Base-by-base conservation (phyloP, 2,797 vertebrate genomes). In the Lithobates sylvaticus region DNA sequence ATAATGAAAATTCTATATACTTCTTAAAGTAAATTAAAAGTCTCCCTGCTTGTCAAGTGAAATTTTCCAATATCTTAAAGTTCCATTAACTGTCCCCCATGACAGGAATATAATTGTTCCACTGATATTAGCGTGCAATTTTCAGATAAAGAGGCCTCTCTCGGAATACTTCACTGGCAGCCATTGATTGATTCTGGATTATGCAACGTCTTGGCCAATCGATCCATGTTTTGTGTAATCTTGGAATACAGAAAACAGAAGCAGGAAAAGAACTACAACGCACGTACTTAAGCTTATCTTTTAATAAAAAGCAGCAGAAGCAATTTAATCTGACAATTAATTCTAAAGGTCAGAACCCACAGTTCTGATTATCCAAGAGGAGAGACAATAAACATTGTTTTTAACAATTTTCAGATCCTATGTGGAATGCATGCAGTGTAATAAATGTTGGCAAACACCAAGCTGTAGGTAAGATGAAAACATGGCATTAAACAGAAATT, bases 331-430 rank as follows among this genome's bases (percentile, higher is more conserved):
- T 39, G 13, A 42, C 76, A 78, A 78, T 78, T 65, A 26, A n/a
- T 67, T 65, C 9, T 65, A 78, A 78, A 78, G 76, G 76, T 78
- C 76, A 78, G 64, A 23, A 39, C 29, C 10, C 21, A 39, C 23
- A 78, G 67, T 67, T 65, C 9, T 78, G 76, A 36, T 78, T 78
- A 67, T 67, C 61, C 61, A 10, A 39, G 15, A 23, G 36, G 54
- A 78, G 29, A 78, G 58, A 78, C 34, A 67, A 42, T 78, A 64
- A 78, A 67, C 76, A 78, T 42, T 15, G 32, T 65, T 67, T 21
- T 67, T 39, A 42, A 3, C 21, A 67, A 65, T 39, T 78, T 18
- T 61, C 34, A 34, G 32, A 3, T 21, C 5, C 10, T 23, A 10
- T 23, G 54, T 32, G 36, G 39, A 47, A 75, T 27, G 10, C 2